Evolutionary conservation across 2,113 vertebrate genomes (phyloP), one percentile per base, ranked within the genome.

Genomic region (Chaetorhynchus papuensis): DNA sequence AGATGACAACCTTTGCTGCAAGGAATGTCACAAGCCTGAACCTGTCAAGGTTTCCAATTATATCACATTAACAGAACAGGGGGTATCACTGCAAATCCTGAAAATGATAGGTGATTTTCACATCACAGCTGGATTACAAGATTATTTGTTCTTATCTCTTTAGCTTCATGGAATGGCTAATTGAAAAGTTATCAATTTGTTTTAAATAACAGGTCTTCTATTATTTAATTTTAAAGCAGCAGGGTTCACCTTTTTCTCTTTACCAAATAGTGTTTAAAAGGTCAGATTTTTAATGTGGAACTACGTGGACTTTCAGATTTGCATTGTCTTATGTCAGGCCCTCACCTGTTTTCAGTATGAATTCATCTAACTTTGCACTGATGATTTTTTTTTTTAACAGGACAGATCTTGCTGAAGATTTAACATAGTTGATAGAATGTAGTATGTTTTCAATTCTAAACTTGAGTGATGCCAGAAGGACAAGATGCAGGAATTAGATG

Each of bases 1-100:
- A 37, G 3, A 28, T 20, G 1, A 49, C 9, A 64, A 1, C 15
- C 30, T 78, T 74, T 61, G 20, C 9, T 1, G 0, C n/a, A 65
- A 65, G 53, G 10, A 69, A 3, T 33, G 6, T 56, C 39, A 13
- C n/a, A 50, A 83, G 12, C 12, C 41, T 75, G 50, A 69, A 52
- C 17, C 18, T 74, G 8, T 60, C 22, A 59, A 60, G 35, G 2
- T 68, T 83, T 93, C 24, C 44, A 42, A 15, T 57, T 69, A 17
- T 7, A 24, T 33, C 17, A 3, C 42, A 12, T 70, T 79, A 27
- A 65, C 37, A 87, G 35, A 44, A 59, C 27, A 80, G 37, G 24
- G 39, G 35, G 6, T 63, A 31, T 60, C 1, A 1, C n/a, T 77
- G 16, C 44, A 81, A 71, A 41, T 80, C 19, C 26, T 76, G 31